These are phyloP conservation scores for Macrocentrus cingulum DNA, from an alignment of 1,140 invertebrate species.

Conservation along the genomic window DNA sequence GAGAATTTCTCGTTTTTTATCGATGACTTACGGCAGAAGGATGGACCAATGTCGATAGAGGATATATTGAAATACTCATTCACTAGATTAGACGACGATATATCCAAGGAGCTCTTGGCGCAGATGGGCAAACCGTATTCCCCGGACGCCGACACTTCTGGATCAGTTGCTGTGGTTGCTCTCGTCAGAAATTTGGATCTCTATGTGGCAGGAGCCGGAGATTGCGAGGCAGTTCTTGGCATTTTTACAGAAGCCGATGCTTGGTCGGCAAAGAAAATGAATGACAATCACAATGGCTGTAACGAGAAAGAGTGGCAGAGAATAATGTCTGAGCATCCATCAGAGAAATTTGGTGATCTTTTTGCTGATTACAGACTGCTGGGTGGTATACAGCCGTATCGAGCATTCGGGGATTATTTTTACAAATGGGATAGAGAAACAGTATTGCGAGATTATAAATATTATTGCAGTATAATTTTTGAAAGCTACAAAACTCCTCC, in stretches of 20 bases:
- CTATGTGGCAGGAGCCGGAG: constrained; percentile 87
- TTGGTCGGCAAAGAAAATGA: constrained; percentile 82
- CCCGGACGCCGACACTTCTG: constrained; percentile 77
- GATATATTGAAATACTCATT: constrained; percentile 75
- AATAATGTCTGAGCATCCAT: constrained; percentile 83
- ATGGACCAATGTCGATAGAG: constrained; percentile 61
- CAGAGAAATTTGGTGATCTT: constrained; percentile 78
- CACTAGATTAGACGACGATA: constrained; percentile 76
- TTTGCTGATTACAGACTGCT: constrained; percentile 88
- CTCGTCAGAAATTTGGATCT: constrained; percentile 84
- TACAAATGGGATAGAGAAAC: constrained; percentile 90
- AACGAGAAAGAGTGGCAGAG: constrained; percentile 83
- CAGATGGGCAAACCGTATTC: constrained; percentile 52
- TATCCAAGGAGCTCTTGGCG: constrained; percentile 75
- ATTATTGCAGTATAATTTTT: constrained; percentile 73
- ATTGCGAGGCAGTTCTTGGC: constrained; percentile 89
- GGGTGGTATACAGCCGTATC: constrained; percentile 88
- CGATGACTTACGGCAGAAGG: constrained; percentile 46
- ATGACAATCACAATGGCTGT: constrained; percentile 86
- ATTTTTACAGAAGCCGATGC: constrained; percentile 59
- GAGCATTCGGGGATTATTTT: constrained; percentile 95
- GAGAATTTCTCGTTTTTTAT: constrained; percentile 66
- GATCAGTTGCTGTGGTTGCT: constrained; percentile 82
- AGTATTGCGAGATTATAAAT: constrained; percentile 71
- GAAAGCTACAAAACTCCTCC: constrained; percentile 91